Evolutionary conservation across 2,113 vertebrate genomes (phyloP).

Genomic region (Asarcornis scutulata): DNA sequence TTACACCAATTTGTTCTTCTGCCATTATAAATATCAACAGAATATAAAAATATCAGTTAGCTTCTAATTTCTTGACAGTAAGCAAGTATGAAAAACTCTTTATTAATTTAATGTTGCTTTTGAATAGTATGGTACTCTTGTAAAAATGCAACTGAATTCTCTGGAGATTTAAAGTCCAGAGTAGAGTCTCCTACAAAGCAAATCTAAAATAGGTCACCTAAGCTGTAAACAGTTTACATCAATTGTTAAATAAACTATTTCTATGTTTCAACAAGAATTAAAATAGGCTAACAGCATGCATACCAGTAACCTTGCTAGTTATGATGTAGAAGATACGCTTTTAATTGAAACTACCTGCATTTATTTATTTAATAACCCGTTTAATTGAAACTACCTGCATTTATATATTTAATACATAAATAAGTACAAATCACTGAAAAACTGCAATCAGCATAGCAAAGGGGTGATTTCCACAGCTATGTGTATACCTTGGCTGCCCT

Average conservation of each 20-base stretch:
- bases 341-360: neutral
- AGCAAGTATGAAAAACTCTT: neutral
- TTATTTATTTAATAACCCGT: neutral
- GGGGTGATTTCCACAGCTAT: accelerated
- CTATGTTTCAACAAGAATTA: neutral
- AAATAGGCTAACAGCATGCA: neutral
- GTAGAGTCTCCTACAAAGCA: neutral
- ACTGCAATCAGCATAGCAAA: neutral
- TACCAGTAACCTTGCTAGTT: neutral
- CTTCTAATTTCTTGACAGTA: neutral
- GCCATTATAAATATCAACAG: neutral
- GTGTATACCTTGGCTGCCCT: conserved; percentile 33
- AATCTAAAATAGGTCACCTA: neutral
- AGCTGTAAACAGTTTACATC: neutral
- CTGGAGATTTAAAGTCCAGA: neutral
- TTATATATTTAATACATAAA: neutral
- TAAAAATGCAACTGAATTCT: neutral
- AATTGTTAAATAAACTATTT: neutral
- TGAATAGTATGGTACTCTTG: neutral
- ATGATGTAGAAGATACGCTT: neutral
- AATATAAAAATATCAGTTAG: neutral
- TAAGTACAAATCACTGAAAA: neutral
- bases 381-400: neutral
- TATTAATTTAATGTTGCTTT: neutral
- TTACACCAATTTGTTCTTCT: neutral